Percentiles rank a stretch among this genome's conserved stretches.
These are phyloP conservation scores for Scarus forsteni DNA, from an alignment of 2,797 vertebrate species.

Conservation along the genomic window DNA sequence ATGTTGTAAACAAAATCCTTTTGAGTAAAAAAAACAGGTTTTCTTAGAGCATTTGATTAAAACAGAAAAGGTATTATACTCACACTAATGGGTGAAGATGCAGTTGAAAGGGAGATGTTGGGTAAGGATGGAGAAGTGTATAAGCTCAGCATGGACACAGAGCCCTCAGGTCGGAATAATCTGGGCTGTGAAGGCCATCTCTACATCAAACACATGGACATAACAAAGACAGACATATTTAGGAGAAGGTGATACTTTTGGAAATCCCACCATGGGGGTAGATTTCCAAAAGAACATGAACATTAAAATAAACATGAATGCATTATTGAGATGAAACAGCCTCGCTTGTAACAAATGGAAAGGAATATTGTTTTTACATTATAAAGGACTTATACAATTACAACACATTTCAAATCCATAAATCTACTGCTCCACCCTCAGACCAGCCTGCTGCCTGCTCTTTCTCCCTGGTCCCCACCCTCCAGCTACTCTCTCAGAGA, in stretches of 20 bases:
- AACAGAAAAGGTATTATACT: slow-evolving; percentile 74
- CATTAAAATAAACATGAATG: slow-evolving; percentile 68
- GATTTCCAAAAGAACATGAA: slow-evolving; percentile 68
- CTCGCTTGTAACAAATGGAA: slow-evolving; percentile 42
- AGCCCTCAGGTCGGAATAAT: slow-evolving; percentile 92
- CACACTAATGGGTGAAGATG: slow-evolving; percentile 91
- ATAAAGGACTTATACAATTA: slow-evolving; percentile 23
- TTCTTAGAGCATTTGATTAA: slow-evolving; percentile 5
- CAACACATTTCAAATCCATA: slow-evolving; percentile 39
- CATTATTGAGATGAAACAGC: slow-evolving; percentile 58
- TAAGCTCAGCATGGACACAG: slow-evolving; percentile 93
- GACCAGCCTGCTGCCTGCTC: slow-evolving; percentile 43
- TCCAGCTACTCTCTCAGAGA: slow-evolving; percentile 77
- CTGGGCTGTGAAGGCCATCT: slow-evolving; percentile 93
- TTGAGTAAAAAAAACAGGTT: slow-evolving; percentile 30
- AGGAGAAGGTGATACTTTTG: slow-evolving; percentile 61
- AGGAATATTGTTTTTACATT: slow-evolving; percentile 24
- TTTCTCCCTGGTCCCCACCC: slow-evolving; percentile 63
- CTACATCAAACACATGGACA: slow-evolving; percentile 78
- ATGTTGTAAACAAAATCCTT: slow-evolving; percentile 14
- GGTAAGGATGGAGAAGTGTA: slow-evolving; percentile 98
- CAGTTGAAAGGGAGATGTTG: slow-evolving; percentile 94
- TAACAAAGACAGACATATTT: slow-evolving; percentile 40
- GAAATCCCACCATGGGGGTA: slow-evolving; percentile 54
- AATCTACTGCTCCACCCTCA: slow-evolving; percentile 40